Evolutionary conservation across 2,888 invertebrate species (phyloP).

Genomic region (Tethea ocularis): DNA sequence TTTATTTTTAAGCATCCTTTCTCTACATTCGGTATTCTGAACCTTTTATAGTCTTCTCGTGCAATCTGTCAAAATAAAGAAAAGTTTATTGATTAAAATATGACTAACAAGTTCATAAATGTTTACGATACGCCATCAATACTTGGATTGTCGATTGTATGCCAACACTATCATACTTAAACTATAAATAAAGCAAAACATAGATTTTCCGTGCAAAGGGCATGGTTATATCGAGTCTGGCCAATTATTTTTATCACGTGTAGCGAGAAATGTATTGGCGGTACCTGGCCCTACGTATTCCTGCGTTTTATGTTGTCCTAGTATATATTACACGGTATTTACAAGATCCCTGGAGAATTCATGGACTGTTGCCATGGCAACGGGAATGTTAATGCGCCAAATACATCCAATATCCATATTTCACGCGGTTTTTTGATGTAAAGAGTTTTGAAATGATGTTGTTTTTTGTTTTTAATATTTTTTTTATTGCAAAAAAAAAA

Average conservation of each 20-base stretch:
- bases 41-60: too few relatives aligned
- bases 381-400: slow-evolving; percentile 13
- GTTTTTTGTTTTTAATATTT: too few relatives aligned
- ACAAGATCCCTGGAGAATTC: slow-evolving; percentile 67
- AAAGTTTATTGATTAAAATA: too few relatives aligned
- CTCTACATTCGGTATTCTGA: too few relatives aligned
- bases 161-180: slow-evolving; percentile 4
- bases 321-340: slow-evolving; percentile 73
- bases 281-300: slow-evolving; percentile 30
- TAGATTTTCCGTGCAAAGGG: slow-evolving; percentile 51
- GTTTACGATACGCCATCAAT: not conserved
- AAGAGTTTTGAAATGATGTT: not conserved
- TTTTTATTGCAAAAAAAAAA: too few relatives aligned
- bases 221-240: slow-evolving; percentile 31
- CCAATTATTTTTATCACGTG: slow-evolving; percentile 56
- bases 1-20: too few relatives aligned
- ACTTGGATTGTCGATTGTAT: not conserved
- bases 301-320: slow-evolving; percentile 54
- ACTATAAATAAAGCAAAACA: slow-evolving; percentile 45
- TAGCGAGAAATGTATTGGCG: slow-evolving; percentile 22
- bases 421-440: too few relatives aligned
- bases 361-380: slow-evolving; percentile 34
- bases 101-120: not conserved
- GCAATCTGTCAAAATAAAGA: too few relatives aligned
- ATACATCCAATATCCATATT: not conserved